Evolutionary conservation across 2,888 invertebrate genomes (phyloP).

Genomic region (Urechis unicinctus): DNA sequence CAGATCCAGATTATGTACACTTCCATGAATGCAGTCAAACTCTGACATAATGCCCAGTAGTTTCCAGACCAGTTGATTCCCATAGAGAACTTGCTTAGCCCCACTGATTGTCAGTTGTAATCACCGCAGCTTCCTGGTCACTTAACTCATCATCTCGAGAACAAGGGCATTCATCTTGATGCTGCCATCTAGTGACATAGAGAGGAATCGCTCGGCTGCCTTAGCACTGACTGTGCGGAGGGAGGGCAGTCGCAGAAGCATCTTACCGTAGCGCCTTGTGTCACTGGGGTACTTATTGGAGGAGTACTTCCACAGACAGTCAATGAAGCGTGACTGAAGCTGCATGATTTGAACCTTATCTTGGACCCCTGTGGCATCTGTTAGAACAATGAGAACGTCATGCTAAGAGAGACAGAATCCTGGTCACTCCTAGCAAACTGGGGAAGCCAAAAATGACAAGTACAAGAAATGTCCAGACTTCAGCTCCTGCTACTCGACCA

Average conservation of each 20-base stretch:
- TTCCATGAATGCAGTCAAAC: too few relatives aligned
- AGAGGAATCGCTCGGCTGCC: conserved; percentile 47
- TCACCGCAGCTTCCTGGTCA: too few relatives aligned
- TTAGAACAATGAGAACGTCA: background rate
- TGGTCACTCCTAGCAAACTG: too few relatives aligned
- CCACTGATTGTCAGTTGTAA: too few relatives aligned
- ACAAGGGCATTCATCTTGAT: conserved; percentile 47
- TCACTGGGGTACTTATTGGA: conserved; percentile 31
- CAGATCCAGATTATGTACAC: too few relatives aligned
- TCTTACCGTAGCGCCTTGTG: conserved; percentile 40
- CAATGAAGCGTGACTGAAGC: conserved; percentile 42
- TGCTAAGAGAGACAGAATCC: too few relatives aligned
- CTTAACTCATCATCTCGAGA: conserved; percentile 43
- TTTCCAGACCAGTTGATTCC: too few relatives aligned
- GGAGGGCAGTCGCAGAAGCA: conserved; percentile 44
- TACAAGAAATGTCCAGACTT: background rate
- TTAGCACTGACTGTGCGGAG: conserved; percentile 46
- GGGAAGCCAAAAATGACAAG: too few relatives aligned
- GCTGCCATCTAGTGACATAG: conserved; percentile 42
- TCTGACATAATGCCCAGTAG: too few relatives aligned
- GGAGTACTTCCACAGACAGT: conserved; percentile 41
- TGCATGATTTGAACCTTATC: conserved; percentile 35
- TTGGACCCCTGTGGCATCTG: conserved; percentile 45
- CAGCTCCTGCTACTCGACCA: too few relatives aligned
- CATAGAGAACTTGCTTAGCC: too few relatives aligned